Percentiles rank a stretch among this genome's conserved stretches.
phyloP scores from a whole-genome alignment of 2,797 vertebrate genomes.

The Brachyrhaphis roseni region DNA sequence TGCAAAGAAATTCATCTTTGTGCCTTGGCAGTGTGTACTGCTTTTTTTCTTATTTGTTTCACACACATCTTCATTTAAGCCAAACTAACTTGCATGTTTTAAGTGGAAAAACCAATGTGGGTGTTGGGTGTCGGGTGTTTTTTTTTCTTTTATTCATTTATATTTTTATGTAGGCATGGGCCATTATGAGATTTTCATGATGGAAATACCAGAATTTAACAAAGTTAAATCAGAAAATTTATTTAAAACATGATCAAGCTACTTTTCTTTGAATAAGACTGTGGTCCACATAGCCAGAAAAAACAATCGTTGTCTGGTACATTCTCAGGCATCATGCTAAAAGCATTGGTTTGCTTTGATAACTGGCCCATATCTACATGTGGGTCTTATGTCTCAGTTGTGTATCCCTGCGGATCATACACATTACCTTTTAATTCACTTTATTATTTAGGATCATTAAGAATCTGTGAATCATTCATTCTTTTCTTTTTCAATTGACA shows the following conservation, averaged over 20 bases:
- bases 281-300: background rate
- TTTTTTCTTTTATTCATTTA: conserved; percentile 36
- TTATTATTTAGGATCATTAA: conserved; percentile 35
- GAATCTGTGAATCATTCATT: background rate
- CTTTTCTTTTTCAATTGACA: background rate
- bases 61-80: conserved; percentile 4
- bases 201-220: background rate
- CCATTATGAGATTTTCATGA: background rate
- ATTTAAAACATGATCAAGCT: background rate
- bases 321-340: background rate
- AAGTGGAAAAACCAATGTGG: conserved; percentile 2
- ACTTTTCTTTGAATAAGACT: background rate
- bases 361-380: background rate
- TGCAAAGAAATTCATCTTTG: conserved; percentile 4
- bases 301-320: background rate
- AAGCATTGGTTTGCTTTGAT: background rate
- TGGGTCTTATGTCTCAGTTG: conserved; percentile 22
- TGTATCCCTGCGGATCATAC: conserved; percentile 22
- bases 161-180: conserved; percentile 9
- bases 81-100: conserved; percentile 32
- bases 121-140: conserved; percentile 38
- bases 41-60: background rate
- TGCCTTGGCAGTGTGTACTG: background rate
- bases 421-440: conserved; percentile 2
- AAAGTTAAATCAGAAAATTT: background rate